Percentiles rank a stretch among this genome's conserved stretches.
Evolutionary conservation across 2,888 invertebrate genomes (phyloP).

Genomic region (Synergus gifuensis): DNA sequence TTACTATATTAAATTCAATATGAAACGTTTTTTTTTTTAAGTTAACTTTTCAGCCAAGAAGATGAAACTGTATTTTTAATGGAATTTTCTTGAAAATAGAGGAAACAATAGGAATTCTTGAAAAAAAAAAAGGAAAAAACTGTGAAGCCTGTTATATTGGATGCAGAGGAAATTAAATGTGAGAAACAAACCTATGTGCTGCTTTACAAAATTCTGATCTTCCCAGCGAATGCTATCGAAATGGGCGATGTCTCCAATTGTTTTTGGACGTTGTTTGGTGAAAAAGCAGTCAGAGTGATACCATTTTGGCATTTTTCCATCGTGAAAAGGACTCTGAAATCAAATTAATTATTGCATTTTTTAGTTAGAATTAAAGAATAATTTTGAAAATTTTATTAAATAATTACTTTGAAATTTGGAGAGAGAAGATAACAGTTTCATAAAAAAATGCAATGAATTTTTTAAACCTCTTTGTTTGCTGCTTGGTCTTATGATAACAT

Average conservation of each 20-base stretch:
- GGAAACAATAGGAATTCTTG: no score
- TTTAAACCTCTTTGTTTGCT: background rate
- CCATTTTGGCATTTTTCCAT: conserved; percentile 93
- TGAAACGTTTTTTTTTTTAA: no score
- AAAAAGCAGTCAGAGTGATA: conserved; percentile 94
- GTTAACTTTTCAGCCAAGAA: no score
- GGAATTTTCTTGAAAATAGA: no score
- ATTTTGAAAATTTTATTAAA: background rate
- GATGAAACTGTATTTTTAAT: no score
- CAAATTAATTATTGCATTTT: conserved; percentile 19
- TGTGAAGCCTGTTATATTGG: background rate
- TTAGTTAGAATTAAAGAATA: background rate
- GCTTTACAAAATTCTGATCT: conserved; percentile 90
- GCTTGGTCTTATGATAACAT: background rate
- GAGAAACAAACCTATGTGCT: conserved; percentile 80
- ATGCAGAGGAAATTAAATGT: background rate
- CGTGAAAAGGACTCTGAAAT: conserved; percentile 89
- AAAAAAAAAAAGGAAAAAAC: no score
- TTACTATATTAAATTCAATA: no score
- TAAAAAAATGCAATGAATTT: background rate
- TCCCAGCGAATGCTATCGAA: conserved; percentile 88
- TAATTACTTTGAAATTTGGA: no score
- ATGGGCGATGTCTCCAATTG: conserved; percentile 88
- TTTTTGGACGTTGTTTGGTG: conserved; percentile 86
- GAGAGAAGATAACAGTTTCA: background rate